Evolutionary conservation across 1,140 invertebrate genomes (phyloP).

Genomic region (Euwallacea similis): DNA sequence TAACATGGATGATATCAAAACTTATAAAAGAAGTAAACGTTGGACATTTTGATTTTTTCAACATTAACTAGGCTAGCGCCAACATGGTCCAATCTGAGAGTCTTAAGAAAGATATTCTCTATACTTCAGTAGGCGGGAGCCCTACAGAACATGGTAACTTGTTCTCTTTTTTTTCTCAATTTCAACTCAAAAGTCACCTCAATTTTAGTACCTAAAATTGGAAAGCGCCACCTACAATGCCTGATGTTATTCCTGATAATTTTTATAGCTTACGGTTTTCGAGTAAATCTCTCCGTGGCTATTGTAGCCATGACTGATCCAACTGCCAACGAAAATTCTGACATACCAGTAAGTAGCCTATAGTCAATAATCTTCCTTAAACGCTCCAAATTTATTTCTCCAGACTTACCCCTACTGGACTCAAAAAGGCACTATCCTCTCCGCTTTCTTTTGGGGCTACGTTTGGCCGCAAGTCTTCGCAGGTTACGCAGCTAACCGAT

Average conservation of each 20-base stretch:
- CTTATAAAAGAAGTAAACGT: no score
- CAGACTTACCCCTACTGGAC: conserved; percentile 53
- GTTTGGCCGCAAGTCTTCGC: conserved; percentile 63
- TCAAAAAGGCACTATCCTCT: conserved; percentile 59
- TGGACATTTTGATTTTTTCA: no score
- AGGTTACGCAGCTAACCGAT: conserved; percentile 65
- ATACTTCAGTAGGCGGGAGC: no score
- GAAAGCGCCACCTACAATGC: conserved; percentile 52
- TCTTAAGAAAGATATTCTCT: no score
- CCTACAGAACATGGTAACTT: not conserved
- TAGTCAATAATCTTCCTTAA: not conserved
- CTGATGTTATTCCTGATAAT: conserved; percentile 56
- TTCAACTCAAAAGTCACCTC: not conserved
- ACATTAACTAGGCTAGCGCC: no score
- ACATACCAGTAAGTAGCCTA: conserved; percentile 46
- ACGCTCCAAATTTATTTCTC: not conserved
- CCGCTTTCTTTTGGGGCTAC: conserved; percentile 69
- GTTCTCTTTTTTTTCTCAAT: not conserved
- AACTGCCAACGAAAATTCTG: conserved; percentile 40
- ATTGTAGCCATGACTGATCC: conserved; percentile 71
- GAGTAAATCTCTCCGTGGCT: conserved; percentile 64
- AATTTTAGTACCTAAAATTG: conserved; percentile 23
- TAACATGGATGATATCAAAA: no score
- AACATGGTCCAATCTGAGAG: no score
- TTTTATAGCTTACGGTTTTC: conserved; percentile 58